These are phyloP conservation scores for Pseudocheirus occidentalis DNA, from an alignment of 2,797 vertebrate genomes.

Conservation along the genomic window DNA sequence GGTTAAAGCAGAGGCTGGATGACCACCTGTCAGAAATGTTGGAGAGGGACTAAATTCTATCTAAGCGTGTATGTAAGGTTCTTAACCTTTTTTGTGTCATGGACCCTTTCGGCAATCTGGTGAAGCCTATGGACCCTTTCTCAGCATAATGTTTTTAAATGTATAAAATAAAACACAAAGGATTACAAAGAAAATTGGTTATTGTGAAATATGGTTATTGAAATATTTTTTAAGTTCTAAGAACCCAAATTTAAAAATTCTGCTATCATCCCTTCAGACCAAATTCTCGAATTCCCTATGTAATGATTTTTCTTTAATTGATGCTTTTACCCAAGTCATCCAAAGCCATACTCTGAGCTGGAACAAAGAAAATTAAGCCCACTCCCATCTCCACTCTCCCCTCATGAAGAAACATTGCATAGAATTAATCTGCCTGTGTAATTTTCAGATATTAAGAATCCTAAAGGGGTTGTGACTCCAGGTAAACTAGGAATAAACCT, in stretches of 20 bases:
- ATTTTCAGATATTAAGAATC: constrained; percentile 6
- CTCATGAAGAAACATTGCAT: neutral
- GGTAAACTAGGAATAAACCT: constrained; percentile 20
- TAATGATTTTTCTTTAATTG: neutral
- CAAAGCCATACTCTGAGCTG: neutral
- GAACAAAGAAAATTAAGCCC: neutral
- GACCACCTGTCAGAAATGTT: neutral
- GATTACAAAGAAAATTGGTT: neutral
- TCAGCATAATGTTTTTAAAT: neutral
- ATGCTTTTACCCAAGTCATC: neutral
- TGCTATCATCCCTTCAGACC: neutral
- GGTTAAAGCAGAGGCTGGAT: neutral
- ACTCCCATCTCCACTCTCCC: neutral
- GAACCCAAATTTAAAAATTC: neutral
- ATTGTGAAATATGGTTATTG: neutral
- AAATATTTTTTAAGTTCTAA: neutral
- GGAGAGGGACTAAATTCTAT: neutral
- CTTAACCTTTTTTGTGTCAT: neutral
- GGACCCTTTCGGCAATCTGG: neutral
- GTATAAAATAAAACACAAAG: neutral
- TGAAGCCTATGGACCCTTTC: neutral
- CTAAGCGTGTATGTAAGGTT: neutral
- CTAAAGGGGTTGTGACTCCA: neutral
- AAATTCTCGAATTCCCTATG: neutral
- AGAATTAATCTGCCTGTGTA: neutral